Conservation (phyloP, 2,888 invertebrate genomes). For the Danaus chrysippus region DNA sequence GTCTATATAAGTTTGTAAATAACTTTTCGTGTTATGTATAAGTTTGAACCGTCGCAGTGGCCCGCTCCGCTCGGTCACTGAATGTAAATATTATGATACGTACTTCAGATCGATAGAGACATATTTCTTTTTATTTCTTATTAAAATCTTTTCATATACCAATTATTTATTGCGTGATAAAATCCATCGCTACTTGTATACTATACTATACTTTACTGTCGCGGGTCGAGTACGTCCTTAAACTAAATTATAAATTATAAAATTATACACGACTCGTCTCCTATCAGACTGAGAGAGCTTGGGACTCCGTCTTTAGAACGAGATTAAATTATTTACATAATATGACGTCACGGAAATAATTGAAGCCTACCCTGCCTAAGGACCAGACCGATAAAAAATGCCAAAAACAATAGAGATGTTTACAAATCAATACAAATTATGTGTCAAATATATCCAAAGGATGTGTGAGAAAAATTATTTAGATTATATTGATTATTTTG, state of each 20-base stretch:
- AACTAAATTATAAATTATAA: constrained; percentile 34
- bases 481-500: constrained; percentile 18
- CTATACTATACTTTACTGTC: constrained; percentile 14
- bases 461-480: constrained; percentile 17
- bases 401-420: background rate
- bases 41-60: constrained; percentile 22
- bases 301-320: constrained; percentile 39
- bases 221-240: constrained; percentile 50
- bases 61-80: constrained; percentile 10
- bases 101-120: constrained; percentile 8
- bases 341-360: background rate
- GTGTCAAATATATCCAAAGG: constrained; percentile 50
- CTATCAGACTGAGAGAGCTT: constrained; percentile 51
- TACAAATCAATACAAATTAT: constrained; percentile 35
- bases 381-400: constrained; percentile 10
- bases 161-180: constrained; percentile 15
- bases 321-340: constrained; percentile 9
- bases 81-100: background rate
- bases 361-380: constrained; percentile 8
- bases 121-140: constrained; percentile 13
- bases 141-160: constrained; percentile 6
- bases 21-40: constrained; percentile 37
- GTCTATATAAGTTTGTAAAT: constrained; percentile 63
- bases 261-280: constrained; percentile 38
- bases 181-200: constrained; percentile 17